phyloP scores from a whole-genome alignment of 2,888 invertebrate species.

The Parnassius orleans region DNA sequence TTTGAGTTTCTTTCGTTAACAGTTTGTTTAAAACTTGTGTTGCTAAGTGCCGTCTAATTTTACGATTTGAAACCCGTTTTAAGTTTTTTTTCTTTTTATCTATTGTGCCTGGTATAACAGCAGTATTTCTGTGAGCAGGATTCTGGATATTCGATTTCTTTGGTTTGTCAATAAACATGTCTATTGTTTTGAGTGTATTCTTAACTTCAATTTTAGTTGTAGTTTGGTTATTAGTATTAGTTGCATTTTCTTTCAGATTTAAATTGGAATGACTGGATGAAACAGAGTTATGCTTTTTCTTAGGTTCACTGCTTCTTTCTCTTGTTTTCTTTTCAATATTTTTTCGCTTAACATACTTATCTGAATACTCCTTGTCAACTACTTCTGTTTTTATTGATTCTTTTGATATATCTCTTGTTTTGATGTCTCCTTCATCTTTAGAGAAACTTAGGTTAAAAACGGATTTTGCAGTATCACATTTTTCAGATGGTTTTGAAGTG shows the following conservation, averaged over 20 bases:
- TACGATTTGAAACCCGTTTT: constrained; percentile 35
- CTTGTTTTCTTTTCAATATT: constrained; percentile 47
- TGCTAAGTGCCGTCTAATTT: constrained; percentile 39
- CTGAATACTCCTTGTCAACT: constrained; percentile 54
- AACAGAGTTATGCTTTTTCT: constrained; percentile 47
- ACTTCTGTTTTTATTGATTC: constrained; percentile 44
- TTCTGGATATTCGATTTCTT: constrained; percentile 52
- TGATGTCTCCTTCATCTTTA: constrained; percentile 41
- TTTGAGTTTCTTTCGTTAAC: constrained; percentile 53
- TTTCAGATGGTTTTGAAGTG: constrained; percentile 45
- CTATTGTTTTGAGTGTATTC: constrained; percentile 60
- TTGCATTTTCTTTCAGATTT: constrained; percentile 53
- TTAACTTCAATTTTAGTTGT: constrained; percentile 52
- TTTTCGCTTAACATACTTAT: constrained; percentile 71
- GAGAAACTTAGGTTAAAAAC: constrained; percentile 49
- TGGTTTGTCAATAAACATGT: constrained; percentile 64
- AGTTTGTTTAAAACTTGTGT: constrained; percentile 52
- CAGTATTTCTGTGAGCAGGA: constrained; percentile 62
- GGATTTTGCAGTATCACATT: constrained; percentile 48
- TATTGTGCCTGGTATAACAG: constrained; percentile 36
- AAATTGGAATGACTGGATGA: constrained; percentile 54
- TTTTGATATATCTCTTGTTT: constrained; percentile 37
- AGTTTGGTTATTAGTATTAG: constrained; percentile 38
- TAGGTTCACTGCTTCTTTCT: constrained; percentile 40
- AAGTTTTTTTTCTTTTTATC: constrained; percentile 41